Evolutionary conservation across 2,113 vertebrate species (phyloP).

Genomic region (Clupea harengus): DNA sequence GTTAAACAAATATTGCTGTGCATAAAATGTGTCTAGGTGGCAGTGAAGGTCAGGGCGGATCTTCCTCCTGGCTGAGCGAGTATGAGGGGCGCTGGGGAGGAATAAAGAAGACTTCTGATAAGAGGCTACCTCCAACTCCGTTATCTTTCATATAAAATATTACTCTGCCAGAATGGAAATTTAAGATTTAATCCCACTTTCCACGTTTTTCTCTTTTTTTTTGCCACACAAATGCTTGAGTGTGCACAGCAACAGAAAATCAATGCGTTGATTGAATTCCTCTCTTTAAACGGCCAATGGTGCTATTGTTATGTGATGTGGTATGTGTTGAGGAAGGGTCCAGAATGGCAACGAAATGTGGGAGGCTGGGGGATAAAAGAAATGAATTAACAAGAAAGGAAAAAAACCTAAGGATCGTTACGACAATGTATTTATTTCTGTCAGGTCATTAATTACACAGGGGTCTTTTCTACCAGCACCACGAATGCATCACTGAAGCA

Average conservation of each 20-base stretch:
- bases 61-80: slow-evolving; percentile 24
- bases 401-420: slow-evolving; percentile 24
- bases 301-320: slow-evolving; percentile 25
- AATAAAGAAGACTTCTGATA: slow-evolving; percentile 63
- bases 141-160: slow-evolving; percentile 50
- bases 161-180: slow-evolving; percentile 13
- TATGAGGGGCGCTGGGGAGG: slow-evolving; percentile 26
- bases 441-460: slow-evolving; percentile 35
- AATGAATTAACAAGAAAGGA: background rate
- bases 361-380: slow-evolving; percentile 9
- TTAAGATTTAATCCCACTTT: slow-evolving; percentile 26
- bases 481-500: slow-evolving; percentile 18
- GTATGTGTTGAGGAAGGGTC: background rate
- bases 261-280: slow-evolving; percentile 49
- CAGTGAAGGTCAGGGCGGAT: slow-evolving; percentile 66
- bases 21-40: slow-evolving; percentile 54
- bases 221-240: slow-evolving; percentile 18
- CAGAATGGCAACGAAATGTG: background rate
- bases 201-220: slow-evolving; percentile 14
- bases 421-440: slow-evolving; percentile 44
- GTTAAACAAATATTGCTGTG: slow-evolving; percentile 58
- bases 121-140: slow-evolving; percentile 44
- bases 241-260: slow-evolving; percentile 48
- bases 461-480: slow-evolving; percentile 16
- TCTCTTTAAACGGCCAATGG: slow-evolving; percentile 21